These are phyloP conservation scores for Drosophila subobscura DNA, from an alignment of 1,140 invertebrate species.

Conservation along the genomic window DNA sequence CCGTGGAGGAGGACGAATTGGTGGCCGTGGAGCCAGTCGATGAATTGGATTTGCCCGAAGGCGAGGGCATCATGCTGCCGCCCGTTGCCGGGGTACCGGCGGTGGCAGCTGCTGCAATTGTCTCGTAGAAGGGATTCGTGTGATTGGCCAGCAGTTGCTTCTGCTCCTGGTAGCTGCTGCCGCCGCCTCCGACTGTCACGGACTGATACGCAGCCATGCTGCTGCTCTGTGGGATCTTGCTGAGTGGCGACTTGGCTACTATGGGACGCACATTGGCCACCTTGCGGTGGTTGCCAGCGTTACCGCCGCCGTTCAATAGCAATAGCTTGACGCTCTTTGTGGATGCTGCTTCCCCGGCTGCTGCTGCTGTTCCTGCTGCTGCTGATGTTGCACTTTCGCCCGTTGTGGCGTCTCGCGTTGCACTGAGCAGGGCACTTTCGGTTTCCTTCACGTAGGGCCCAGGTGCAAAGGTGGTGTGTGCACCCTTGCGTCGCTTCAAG, in stretches of 20 bases:
- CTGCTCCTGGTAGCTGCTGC: slow-evolving; percentile 62
- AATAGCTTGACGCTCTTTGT: slow-evolving; percentile 71
- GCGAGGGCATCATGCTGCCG: slow-evolving; percentile 73
- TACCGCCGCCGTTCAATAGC: slow-evolving; percentile 58
- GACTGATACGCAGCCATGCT: slow-evolving; percentile 50
- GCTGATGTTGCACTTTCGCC: slow-evolving; percentile 69
- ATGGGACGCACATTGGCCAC: slow-evolving; percentile 82
- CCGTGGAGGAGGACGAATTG: slow-evolving; percentile 68
- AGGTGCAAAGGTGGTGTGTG: slow-evolving; percentile 93
- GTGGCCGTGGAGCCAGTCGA: slow-evolving; percentile 79
- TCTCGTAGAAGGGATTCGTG: slow-evolving; percentile 79
- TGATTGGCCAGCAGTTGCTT: slow-evolving; percentile 75
- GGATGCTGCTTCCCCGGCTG: slow-evolving; percentile 12
- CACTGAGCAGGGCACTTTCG: slow-evolving; percentile 79
- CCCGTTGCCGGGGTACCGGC: background rate
- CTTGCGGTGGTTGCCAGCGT: slow-evolving; percentile 65
- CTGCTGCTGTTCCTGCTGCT: slow-evolving; percentile 21
- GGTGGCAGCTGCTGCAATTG: slow-evolving; percentile 38
- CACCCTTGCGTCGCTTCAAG: slow-evolving; percentile 90
- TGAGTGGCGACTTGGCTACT: slow-evolving; percentile 61
- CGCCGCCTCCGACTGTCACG: slow-evolving; percentile 1
- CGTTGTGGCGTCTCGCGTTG: slow-evolving; percentile 38
- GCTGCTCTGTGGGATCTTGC: slow-evolving; percentile 37
- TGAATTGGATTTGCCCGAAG: slow-evolving; percentile 78
- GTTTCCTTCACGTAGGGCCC: slow-evolving; percentile 90